phyloP scores from a whole-genome alignment of 2,113 vertebrate species.

The Neotragus moschatus region DNA sequence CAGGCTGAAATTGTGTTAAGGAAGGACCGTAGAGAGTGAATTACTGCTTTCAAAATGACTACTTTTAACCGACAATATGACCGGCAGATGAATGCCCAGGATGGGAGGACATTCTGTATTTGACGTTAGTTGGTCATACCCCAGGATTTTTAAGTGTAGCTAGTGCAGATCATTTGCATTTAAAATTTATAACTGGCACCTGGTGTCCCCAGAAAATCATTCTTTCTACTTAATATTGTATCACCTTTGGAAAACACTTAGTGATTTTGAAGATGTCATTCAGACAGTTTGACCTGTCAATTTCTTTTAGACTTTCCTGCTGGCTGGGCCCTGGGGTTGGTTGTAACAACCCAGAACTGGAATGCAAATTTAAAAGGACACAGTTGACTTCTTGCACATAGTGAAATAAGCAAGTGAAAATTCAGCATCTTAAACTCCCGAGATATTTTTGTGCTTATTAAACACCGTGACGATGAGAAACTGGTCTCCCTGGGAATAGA shows the following conservation, averaged over 20 bases:
- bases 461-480: neutral
- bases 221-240: constrained; percentile 19
- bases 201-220: neutral
- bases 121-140: constrained; percentile 43
- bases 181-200: constrained; percentile 47
- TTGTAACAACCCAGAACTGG: neutral
- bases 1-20: constrained; percentile 84
- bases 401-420: neutral
- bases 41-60: constrained; percentile 84
- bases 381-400: neutral
- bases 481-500: neutral
- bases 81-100: constrained; percentile 74
- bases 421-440: neutral
- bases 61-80: constrained; percentile 77
- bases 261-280: neutral
- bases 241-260: constrained; percentile 7
- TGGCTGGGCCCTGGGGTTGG: neutral
- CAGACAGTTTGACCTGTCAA: neutral
- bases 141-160: constrained; percentile 15
- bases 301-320: constrained; percentile 1
- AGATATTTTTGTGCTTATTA: neutral
- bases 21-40: constrained; percentile 80
- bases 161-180: constrained; percentile 28
- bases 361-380: neutral
- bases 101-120: constrained; percentile 43